Base-by-base conservation (phyloP, 2,888 invertebrate species). In the Pocota personata region DNA sequence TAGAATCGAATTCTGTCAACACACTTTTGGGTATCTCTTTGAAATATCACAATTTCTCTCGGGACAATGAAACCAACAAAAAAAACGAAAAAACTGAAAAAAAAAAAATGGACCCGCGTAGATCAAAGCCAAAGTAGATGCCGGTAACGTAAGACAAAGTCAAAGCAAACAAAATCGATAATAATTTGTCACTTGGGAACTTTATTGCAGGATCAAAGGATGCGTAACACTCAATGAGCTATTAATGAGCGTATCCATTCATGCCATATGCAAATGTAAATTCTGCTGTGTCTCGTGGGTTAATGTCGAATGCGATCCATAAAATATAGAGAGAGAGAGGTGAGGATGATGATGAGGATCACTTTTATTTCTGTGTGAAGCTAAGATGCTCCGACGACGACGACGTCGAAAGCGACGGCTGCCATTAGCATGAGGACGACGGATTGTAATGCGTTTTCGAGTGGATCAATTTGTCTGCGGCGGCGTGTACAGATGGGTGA, bases 131-230 rank as follows among this genome's bases (percentile, higher is more conserved):
- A 35, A 50, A 66, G 64, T 16, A 30, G 21, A 46, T 50, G 62
- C 2, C 55, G n/a, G 4, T 1, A 60, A 37, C 48, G 66, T 48
- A 60, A 30, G 27, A 48, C 55, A 57, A 27, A 62, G 80, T 64
- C 82, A 76, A 84, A 66, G 55, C 71, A 72, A 82, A 86, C 72
- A 62, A 72, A 71, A 90, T 90, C 91, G 89, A 91, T 91, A 91
- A 90, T 91, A 91, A 91, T 91, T 91, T 91, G 91, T 91, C 91
- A 91, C 90, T 89, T 88, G 89, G n/a, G 87, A 87, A 88, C 89
- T 89, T 89, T 90, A 90, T 90, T 90, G 89, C 89, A 90, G 89
- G 89, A 88, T 89, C 88, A 88, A 88, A 89, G 88, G 88, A 89
- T 69, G 79, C 84, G 88, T 87, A 87, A 88, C 88, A 88, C 87